phyloP scores from a whole-genome alignment of 1,140 invertebrate genomes.

The Hirudo medicinalis region DNA sequence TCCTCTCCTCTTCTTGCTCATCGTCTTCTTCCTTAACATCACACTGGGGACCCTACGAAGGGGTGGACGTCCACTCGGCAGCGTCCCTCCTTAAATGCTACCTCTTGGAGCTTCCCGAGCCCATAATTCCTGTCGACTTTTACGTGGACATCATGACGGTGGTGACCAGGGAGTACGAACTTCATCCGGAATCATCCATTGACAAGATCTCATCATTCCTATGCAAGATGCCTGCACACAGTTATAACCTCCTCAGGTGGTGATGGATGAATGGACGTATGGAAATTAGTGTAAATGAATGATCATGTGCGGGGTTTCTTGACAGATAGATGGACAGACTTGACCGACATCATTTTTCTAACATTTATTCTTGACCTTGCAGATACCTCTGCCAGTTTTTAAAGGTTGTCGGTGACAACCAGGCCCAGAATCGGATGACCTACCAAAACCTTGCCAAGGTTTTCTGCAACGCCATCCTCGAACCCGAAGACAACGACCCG shows the following conservation, averaged over 20 bases:
- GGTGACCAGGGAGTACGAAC: constrained; percentile 26
- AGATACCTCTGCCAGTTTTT: constrained; percentile 36
- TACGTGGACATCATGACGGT: constrained; percentile 37
- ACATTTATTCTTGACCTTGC: not conserved
- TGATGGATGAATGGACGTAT: not conserved
- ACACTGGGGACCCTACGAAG: not conserved
- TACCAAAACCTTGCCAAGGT: constrained; percentile 32
- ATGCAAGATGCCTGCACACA: constrained; percentile 29
- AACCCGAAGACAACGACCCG: constrained; percentile 34
- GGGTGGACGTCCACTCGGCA: constrained; percentile 35
- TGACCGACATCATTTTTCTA: not conserved
- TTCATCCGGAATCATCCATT: constrained; percentile 23
- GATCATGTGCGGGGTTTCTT: not conserved
- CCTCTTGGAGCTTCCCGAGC: constrained; percentile 36
- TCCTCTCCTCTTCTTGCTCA: not conserved
- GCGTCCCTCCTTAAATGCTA: constrained; percentile 38
- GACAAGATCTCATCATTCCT: constrained; percentile 25
- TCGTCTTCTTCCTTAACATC: not conserved
- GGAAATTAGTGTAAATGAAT: not conserved
- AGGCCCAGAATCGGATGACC: constrained; percentile 34
- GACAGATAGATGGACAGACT: not conserved
- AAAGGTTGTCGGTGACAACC: constrained; percentile 26
- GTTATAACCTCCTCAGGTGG: constrained; percentile 31
- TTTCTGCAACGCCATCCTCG: constrained; percentile 37
- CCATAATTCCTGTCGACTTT: constrained; percentile 33